Base-by-base conservation (phyloP, 2,888 invertebrate genomes). In the Neria commutata region DNA sequence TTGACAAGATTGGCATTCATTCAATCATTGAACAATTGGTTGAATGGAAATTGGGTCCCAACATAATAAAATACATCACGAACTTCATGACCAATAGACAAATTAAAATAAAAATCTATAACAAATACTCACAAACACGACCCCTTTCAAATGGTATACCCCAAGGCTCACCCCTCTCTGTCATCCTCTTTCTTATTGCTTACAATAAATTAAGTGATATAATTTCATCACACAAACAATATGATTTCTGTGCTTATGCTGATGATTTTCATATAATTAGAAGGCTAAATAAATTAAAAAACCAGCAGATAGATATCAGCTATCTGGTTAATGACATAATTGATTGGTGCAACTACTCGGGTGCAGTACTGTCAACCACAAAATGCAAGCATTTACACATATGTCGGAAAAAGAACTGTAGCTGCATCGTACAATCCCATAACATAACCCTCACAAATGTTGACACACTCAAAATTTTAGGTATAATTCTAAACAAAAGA, bases 91-190 rank as follows among this genome's bases (percentile, higher is more conserved):
- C 29, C 29, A 6, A 29, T 29, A 29, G 29, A 29, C 29, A 29
- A 29, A 29, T 29, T 29, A 29, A 11, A 17, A 21, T 54, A 17
- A 16, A 46, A 42, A 21, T 46, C 21, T 17, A 23, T 16, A 14
- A 4, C n/a, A 26, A 21, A 8, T 46, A 45, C 21, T 54, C 54
- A 14, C 21, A 26, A 5, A 21, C 25, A 16, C 21, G n/a, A 4
- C 55, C 55, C n/a, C 34, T 54, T 14, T 10, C 17, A 2, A 54
- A 54, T 16, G 47, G 54, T 1, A 54, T 54, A 11, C 54, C n/a
- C n/a, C n/a, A n/a, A n/a, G n/a, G n/a, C n/a, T n/a, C n/a, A n/a
- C n/a, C n/a, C n/a, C n/a, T 55, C 6, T 55, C 55, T 4, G 55
- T 55, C 16, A 49, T 55, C 2, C 26, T 55, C 1, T 55, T 55